Conservation (phyloP, 2,888 invertebrate genomes). For the Cerastis leucographa region DNA sequence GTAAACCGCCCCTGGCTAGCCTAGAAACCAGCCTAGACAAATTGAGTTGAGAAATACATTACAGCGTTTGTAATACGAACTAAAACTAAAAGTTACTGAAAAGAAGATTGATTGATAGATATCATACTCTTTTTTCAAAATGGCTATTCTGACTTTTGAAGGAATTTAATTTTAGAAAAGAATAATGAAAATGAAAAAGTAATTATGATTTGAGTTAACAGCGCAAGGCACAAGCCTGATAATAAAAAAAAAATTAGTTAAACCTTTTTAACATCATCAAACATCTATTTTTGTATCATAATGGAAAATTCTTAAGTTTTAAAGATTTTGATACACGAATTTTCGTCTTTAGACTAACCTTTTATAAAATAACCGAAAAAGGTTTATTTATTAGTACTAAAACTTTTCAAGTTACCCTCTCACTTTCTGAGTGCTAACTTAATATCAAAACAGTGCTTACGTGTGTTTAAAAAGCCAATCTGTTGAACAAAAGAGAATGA, state of each 20-base stretch:
- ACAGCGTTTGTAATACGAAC: neutral
- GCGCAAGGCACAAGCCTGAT: neutral
- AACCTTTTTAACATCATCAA: neutral
- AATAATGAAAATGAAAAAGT: neutral
- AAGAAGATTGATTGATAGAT: neutral
- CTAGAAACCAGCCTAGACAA: neutral
- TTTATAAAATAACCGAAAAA: too few species aligned
- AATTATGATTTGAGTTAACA: neutral
- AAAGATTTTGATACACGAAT: neutral
- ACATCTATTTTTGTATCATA: neutral
- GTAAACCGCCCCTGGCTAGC: neutral
- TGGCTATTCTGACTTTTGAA: neutral
- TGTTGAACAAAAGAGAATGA: constrained; percentile 2
- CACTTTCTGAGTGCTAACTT: neutral
- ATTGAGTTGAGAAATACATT: neutral
- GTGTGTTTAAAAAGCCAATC: constrained; percentile 1
- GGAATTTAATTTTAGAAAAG: neutral
- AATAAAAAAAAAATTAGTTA: neutral
- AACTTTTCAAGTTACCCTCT: neutral
- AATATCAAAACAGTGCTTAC: neutral
- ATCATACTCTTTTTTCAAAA: neutral
- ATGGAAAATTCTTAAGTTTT: neutral
- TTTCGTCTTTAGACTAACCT: neutral
- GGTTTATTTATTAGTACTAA: neutral
- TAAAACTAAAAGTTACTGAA: neutral